Base-by-base conservation (phyloP, 2,797 vertebrate species). In the Potorous gilbertii region DNA sequence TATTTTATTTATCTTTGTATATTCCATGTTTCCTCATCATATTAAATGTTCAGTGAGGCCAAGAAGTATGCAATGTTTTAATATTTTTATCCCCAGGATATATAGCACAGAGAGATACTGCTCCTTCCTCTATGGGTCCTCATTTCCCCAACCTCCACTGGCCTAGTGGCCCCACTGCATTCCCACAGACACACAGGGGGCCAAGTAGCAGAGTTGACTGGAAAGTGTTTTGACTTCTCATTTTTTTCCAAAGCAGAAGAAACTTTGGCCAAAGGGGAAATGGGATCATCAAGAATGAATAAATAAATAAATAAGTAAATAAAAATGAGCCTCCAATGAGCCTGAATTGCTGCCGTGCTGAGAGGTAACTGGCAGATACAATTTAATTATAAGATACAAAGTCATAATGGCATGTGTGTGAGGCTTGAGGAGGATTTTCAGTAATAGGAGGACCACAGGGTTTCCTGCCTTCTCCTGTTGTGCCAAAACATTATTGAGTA, bases 361-460 rank as follows among this genome's bases (percentile, higher is more conserved):
- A 93, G 98, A 98, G 97, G 98, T 98, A 98, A 98, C 98, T 57
- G 56, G 98, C 98, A 98, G 98, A 98, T 94, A 94, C 97, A 81
- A 98, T 98, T 98, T 99, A 98, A 98, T 98, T 98, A 98, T 94
- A 98, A 94, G 92, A 97, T 34, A 90, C 96, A 59, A 95, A 92
- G 96, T 92, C 92, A 95, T 97, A 96, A 98, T 97, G 97, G 97
- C 4, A 81, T 81, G 93, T 96, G 95, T 81, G 97, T 0, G 28
- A 97, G 92, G 97, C 97, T 98, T 95, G 89, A 97, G 98, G 81
- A 9, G 31, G 95, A 93, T 97, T 97, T 97, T 96, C 56, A 1
- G 95, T 96, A 97, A 97, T 97, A 91, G 98, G 89, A 93, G 97
- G 97, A 96, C 98, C 27, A 57, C 96, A 0, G 98, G 98, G 96